Base-by-base conservation (phyloP, 2,113 vertebrate genomes). In the Catharus minimus region DNA sequence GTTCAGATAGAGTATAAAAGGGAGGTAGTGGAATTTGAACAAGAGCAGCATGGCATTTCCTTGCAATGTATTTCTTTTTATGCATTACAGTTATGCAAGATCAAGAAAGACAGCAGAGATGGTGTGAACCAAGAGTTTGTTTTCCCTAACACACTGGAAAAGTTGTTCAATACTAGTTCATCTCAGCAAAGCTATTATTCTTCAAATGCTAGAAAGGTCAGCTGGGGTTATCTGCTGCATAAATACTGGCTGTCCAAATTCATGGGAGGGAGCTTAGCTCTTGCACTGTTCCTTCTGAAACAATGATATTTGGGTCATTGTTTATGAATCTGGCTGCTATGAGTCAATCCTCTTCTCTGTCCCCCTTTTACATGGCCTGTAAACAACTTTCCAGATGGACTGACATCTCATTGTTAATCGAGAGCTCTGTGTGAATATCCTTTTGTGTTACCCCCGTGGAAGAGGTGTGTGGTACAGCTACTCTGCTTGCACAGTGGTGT, bases 271-370 rank as follows among this genome's bases (percentile, higher is more conserved):
- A 92, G 32, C 16, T 79, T 86, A 86, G 69, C 33, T 95, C 41
- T 71, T 65, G 44, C 27, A 46, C 43, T 3, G 0, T 38, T 90
- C 30, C 50, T 93, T 78, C 74, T 56, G 50, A 66, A 86, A 92
- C 73, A 82, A 67, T 58, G 44, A 60, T 68, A 72, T 75, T 90
- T 73, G 60, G 26, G 23, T 71, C 65, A 93, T 84, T 94, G 46
- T 93, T 91, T 92, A 83, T 76, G 41, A 90, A 69, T 92, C 73
- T 82, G 57, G 28, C 32, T 44, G 24, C 38, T 86, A 61, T 49
- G 57, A 75, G 58, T 86, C 69, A 95, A 30, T 39, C n/a, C 41
- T 68, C 52, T 85, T 91, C 68, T 77, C 49, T 86, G 21, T 41
- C 23, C 8, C 18, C 11, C 38, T 75, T 90, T 88, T 60, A 88